A percentile compares a stretch with the other conserved stretches of the same genome.
Evolutionary conservation across 2,113 vertebrate species (phyloP).

Genomic region (Notiomystis cincta): DNA sequence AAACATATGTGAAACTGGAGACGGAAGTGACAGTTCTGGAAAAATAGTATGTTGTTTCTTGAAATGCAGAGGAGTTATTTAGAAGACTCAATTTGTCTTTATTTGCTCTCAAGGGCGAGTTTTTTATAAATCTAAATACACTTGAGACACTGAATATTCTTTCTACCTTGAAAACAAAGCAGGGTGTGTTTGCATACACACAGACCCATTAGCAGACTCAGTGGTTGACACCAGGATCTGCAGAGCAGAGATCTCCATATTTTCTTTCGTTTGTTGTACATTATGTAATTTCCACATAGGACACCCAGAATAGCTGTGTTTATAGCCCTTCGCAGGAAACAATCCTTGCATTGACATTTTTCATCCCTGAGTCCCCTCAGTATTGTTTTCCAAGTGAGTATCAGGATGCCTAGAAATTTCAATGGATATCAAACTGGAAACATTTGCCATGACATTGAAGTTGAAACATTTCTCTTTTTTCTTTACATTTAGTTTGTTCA

Average conservation of each 20-base stretch:
- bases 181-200: neutral
- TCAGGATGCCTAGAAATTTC: neutral
- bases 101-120: neutral
- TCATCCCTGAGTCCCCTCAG: neutral
- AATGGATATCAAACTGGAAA: neutral
- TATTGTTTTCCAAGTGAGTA: neutral
- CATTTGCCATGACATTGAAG: neutral
- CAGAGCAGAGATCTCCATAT: neutral
- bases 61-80: neutral
- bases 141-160: neutral
- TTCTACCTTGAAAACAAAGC: neutral
- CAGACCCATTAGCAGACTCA: neutral
- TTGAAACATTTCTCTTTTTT: neutral
- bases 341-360: neutral
- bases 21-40: neutral
- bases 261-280: neutral
- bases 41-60: neutral
- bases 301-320: neutral
- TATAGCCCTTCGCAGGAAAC: neutral
- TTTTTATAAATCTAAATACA: neutral
- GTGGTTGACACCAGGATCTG: neutral
- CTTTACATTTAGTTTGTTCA: neutral
- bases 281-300: neutral
- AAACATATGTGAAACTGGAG: neutral
- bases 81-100: neutral